A percentile compares a stretch with the other conserved stretches of the same genome.
Conservation (phyloP, 2,797 vertebrate genomes). For the Syndactyla subalaris region DNA sequence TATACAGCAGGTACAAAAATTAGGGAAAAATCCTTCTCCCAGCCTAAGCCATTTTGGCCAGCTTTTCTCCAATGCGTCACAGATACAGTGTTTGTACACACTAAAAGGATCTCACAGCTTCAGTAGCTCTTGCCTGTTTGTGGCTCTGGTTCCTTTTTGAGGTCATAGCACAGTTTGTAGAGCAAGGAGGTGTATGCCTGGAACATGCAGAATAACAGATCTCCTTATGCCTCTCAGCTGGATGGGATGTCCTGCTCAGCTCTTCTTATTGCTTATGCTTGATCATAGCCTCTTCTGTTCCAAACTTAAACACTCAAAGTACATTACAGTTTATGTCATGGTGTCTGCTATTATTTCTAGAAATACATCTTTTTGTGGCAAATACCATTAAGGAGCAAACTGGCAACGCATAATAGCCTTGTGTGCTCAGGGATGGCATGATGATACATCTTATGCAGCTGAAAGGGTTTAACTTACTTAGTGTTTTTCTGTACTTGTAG, state of each 20-base stretch:
- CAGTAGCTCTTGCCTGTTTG: background rate
- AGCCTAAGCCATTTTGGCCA: background rate
- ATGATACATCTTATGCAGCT: background rate
- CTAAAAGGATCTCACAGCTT: background rate
- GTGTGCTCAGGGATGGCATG: background rate
- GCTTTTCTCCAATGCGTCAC: background rate
- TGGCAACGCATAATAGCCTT: background rate
- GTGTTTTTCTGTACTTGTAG: background rate
- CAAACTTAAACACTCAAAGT: background rate
- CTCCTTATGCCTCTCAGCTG: background rate
- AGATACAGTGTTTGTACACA: background rate
- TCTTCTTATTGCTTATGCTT: background rate
- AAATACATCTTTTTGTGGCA: background rate
- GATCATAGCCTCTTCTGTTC: background rate
- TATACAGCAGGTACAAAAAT: background rate
- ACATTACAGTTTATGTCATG: background rate
- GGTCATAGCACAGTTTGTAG: background rate
- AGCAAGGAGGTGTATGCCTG: accelerated
- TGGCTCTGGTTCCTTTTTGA: background rate
- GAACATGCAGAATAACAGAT: background rate
- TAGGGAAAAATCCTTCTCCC: background rate
- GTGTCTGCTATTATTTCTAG: background rate
- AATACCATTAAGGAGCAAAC: background rate
- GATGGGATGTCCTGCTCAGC: background rate
- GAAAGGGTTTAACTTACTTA: background rate